Base-by-base conservation (phyloP, 2,113 vertebrate genomes). In the Catharus bicknelli region DNA sequence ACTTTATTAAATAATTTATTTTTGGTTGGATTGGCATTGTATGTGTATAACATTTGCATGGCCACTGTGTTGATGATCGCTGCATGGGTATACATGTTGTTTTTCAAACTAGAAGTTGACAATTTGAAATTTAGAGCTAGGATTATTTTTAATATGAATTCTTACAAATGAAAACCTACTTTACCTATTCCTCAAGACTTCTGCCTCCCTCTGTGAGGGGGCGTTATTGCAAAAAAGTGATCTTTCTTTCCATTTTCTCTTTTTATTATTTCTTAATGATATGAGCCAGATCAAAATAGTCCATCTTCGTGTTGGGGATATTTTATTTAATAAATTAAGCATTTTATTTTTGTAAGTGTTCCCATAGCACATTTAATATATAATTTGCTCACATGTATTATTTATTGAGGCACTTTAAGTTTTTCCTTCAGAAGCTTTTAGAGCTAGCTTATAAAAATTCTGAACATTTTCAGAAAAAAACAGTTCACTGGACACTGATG, bases 171-270 rank as follows among this genome's bases (percentile, higher is more conserved):
- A 88, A 91, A 97, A 93, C 86, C 89, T 97, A 95, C 70, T 91
- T 91, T 96, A 97, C 92, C 88, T 97, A 53, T 88, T 97, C 95
- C 95, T 97, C 95, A 96, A 97, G 94, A 95, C 92, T 77, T 96
- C 88, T 97, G 97, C 96, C 94, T 97, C 96, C 97, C 97, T 98
- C 97, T 97, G 90, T 98, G 97, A 98, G 97, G 97, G 97, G 90
- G 95, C 78, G 36, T 97, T 93, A 95, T 87, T 97, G 96, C 81
- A 96, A 96, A 96, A 96, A 95, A 90, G 89, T 84, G 91, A 86
- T 91, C 90, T 97, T 97, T 97, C 94, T 93, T 82, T 92, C 70
- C 8, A 12, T 94, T 94, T 92, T 87, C 70, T 89, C 58, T 63
- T 95, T 95, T 95, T 90, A 66, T 95, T 94, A 73, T 75, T 96